Evolutionary conservation across 2,888 invertebrate genomes (phyloP).

Genomic region (Selenia dentaria): DNA sequence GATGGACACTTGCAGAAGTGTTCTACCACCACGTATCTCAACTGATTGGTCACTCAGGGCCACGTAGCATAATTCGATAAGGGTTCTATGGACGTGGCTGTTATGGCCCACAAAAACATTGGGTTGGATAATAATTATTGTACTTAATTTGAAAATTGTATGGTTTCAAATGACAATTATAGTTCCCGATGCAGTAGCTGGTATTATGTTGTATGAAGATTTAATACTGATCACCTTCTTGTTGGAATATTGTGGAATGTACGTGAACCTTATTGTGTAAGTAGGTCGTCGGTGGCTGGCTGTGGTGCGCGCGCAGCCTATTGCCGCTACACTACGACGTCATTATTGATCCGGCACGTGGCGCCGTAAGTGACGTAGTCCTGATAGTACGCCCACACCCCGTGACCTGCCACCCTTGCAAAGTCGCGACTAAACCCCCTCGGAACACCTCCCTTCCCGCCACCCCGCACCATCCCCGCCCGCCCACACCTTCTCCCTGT

Average conservation of each 20-base stretch:
- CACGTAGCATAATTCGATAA: too few relatives aligned
- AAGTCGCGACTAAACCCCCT: constrained; percentile 28
- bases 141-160: too few relatives aligned
- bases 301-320: constrained; percentile 68
- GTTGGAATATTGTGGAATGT: constrained; percentile 64
- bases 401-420: constrained; percentile 39
- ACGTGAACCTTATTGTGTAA: constrained; percentile 79
- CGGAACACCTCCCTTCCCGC: constrained; percentile 30
- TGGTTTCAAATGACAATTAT: too few relatives aligned
- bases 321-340: constrained; percentile 61
- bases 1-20: too few relatives aligned
- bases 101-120: too few relatives aligned
- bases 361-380: constrained; percentile 81
- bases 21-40: too few relatives aligned
- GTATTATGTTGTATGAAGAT: too few relatives aligned
- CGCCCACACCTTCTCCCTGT: constrained; percentile 32
- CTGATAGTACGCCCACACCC: constrained; percentile 65
- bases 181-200: too few relatives aligned
- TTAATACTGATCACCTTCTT: too few relatives aligned
- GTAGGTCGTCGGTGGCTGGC: constrained; percentile 67
- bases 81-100: too few relatives aligned
- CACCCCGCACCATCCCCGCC: constrained; percentile 4
- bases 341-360: constrained; percentile 83
- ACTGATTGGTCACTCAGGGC: too few relatives aligned
- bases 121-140: too few relatives aligned